A percentile compares a stretch with the other conserved stretches of the same genome.
These are phyloP conservation scores for Monochamus alternatus DNA, from an alignment of 2,888 invertebrate genomes.

Conservation along the genomic window DNA sequence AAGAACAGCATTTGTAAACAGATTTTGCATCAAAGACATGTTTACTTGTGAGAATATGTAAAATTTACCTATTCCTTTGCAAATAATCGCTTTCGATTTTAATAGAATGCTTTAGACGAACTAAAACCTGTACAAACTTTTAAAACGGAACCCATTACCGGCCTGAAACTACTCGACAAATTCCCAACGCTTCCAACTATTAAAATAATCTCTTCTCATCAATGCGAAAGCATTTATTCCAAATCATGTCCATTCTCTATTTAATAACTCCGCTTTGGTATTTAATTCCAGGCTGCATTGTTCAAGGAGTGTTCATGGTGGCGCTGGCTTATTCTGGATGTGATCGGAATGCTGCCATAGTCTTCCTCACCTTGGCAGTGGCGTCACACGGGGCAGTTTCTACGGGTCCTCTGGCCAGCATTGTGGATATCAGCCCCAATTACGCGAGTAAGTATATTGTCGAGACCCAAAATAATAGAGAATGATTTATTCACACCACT, in stretches of 20 bases:
- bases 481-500: no score
- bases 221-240: not conserved
- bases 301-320: constrained; percentile 77
- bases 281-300: constrained; percentile 71
- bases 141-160: not conserved
- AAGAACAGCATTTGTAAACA: no score
- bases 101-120: no score
- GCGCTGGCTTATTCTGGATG: constrained; percentile 78
- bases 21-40: no score
- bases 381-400: constrained; percentile 79
- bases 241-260: not conserved
- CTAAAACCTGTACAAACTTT: not conserved
- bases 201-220: not conserved
- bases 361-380: constrained; percentile 77
- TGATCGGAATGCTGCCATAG: constrained; percentile 74
- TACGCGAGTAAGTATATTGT: constrained; percentile 70
- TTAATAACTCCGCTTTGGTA: no score
- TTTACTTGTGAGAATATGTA: no score
- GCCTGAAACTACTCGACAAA: not conserved
- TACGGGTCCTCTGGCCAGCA: constrained; percentile 78
- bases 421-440: constrained; percentile 81
- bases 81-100: no score
- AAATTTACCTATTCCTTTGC: no score
- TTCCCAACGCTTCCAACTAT: not conserved
- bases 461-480: no score